These are phyloP conservation scores for Scaptomyza caliginosa DNA, from an alignment of 2,888 invertebrate genomes.

Conservation along the genomic window DNA sequence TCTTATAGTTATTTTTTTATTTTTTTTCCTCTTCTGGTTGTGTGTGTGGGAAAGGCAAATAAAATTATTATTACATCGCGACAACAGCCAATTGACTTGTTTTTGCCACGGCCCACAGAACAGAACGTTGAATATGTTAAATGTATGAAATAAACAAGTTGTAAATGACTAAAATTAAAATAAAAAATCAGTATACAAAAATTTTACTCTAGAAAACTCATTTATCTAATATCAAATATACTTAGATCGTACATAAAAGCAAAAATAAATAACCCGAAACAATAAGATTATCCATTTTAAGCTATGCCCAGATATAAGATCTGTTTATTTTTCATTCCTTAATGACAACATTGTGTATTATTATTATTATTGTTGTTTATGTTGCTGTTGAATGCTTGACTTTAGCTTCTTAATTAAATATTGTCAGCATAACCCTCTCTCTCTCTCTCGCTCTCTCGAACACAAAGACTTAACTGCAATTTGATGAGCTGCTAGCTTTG, in stretches of 20 bases:
- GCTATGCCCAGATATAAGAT: too few species aligned
- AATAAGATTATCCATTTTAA: too few species aligned
- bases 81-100: constrained; percentile 51
- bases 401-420: constrained; percentile 70
- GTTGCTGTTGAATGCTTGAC: constrained; percentile 31
- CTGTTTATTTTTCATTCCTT: too few species aligned
- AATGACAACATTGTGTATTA: too few species aligned
- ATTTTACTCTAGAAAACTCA: background rate
- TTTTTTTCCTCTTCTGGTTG: background rate
- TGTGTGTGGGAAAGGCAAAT: constrained; percentile 71
- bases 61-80: constrained; percentile 63
- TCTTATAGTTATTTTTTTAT: background rate
- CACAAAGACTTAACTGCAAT: constrained; percentile 40
- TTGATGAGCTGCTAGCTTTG: constrained; percentile 57
- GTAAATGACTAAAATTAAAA: background rate
- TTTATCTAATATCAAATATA: too few species aligned
- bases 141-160: background rate
- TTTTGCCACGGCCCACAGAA: constrained; percentile 52
- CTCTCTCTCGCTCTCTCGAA: background rate
- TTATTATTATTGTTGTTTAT: constrained; percentile 33
- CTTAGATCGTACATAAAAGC: too few species aligned
- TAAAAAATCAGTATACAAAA: background rate
- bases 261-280: background rate
- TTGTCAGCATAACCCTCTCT: constrained; percentile 59
- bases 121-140: constrained; percentile 2